phyloP scores from a whole-genome alignment of 2,888 invertebrate genomes.

The Oxyscelio sp. region DNA sequence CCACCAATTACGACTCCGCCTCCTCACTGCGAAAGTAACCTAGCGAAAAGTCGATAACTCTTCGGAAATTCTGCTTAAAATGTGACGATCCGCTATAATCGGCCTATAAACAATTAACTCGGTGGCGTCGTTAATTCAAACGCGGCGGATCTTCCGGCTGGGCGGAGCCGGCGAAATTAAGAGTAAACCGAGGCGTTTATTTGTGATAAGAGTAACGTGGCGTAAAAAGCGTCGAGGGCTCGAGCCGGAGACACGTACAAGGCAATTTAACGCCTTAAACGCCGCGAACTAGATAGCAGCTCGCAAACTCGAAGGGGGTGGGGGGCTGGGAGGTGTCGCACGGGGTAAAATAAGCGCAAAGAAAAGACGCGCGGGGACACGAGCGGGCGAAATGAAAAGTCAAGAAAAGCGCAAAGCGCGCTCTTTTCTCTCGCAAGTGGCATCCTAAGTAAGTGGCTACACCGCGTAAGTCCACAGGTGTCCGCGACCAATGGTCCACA shows the following conservation, averaged over 20 bases:
- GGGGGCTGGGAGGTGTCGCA: conserved; percentile 31
- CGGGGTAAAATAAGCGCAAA: neutral
- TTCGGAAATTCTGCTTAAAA: too few relatives aligned
- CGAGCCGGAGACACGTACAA: conserved; percentile 56
- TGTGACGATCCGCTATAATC: too few relatives aligned
- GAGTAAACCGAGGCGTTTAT: conserved; percentile 59
- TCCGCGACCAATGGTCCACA: conserved; percentile 85
- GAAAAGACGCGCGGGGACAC: conserved; percentile 16
- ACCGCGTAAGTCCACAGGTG: conserved; percentile 87
- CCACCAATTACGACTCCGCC: too few relatives aligned
- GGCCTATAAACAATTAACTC: conserved; percentile 7
- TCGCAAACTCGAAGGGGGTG: conserved; percentile 35
- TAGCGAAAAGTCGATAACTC: too few relatives aligned
- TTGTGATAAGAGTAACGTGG: conserved; percentile 57
- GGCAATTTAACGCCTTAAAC: conserved; percentile 83
- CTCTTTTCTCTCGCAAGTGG: conserved; percentile 71
- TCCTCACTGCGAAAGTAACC: too few relatives aligned
- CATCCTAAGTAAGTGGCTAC: conserved; percentile 83
- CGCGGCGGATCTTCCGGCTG: conserved; percentile 41
- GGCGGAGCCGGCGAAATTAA: conserved; percentile 38
- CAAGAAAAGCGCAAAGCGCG: conserved; percentile 82
- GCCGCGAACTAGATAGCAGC: conserved; percentile 52
- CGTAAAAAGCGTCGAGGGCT: conserved; percentile 55
- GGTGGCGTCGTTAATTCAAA: neutral
- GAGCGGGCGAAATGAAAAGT: conserved; percentile 77